Conservation (phyloP, 2,888 invertebrate species). For the Lasioglossum pauxillum region DNA sequence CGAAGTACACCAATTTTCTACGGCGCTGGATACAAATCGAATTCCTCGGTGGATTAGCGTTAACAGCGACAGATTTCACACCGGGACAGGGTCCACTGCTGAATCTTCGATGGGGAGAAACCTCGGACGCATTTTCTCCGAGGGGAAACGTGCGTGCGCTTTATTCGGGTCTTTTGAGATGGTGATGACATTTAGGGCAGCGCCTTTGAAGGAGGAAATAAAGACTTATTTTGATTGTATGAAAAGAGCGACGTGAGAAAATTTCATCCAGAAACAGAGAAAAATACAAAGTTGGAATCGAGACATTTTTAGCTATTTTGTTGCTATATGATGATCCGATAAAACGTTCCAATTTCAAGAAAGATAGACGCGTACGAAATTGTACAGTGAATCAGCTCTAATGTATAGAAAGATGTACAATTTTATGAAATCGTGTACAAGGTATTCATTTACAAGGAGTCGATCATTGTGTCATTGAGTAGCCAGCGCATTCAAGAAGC, state of each 20-base stretch:
- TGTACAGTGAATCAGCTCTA: neutral
- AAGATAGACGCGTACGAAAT: neutral
- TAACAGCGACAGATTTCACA: slow-evolving; percentile 72
- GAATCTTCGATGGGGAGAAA: neutral
- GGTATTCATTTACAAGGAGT: neutral
- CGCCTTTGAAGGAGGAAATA: neutral
- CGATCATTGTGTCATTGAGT: neutral
- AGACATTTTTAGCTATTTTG: neutral
- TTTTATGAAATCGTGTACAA: neutral
- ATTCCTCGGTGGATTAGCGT: slow-evolving; percentile 70
- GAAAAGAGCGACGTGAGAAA: neutral
- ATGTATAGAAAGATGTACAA: neutral
- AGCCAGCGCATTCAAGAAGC: neutral
- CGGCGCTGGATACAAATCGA: slow-evolving; percentile 69
- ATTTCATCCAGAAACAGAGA: neutral
- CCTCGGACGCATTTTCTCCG: neutral
- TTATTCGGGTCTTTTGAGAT: neutral
- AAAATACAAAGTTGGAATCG: neutral
- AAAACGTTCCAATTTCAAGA: neutral
- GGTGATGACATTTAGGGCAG: neutral
- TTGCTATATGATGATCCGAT: neutral
- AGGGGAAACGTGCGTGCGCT: neutral
- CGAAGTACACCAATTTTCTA: slow-evolving; percentile 72
- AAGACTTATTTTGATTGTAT: neutral
- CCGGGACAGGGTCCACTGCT: slow-evolving; percentile 30